Evolutionary conservation across 2,113 vertebrate genomes (phyloP).

Genomic region (Hypocryptadius cinnamomeus): DNA sequence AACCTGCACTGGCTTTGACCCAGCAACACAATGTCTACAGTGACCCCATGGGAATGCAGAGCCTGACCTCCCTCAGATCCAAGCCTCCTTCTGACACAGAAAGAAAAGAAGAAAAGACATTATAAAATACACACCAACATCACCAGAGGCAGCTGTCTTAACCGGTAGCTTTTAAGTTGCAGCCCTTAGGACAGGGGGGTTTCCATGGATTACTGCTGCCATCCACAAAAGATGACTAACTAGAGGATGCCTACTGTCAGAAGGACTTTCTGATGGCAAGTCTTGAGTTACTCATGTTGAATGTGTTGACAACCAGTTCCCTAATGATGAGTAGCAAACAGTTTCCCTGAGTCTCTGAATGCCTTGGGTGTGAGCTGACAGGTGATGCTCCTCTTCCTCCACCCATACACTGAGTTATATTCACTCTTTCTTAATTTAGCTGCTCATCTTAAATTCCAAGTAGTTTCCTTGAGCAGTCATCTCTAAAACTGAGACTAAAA

Average conservation of each 20-base stretch:
- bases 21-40: not conserved
- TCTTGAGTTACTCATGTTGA: not conserved
- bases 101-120: not conserved
- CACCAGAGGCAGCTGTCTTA: not conserved
- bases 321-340: not conserved
- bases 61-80: not conserved
- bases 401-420: not conserved
- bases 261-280: not conserved
- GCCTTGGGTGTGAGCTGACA: not conserved
- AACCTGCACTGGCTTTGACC: not conserved
- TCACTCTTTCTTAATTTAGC: not conserved
- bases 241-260: not conserved
- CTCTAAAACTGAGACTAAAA: not conserved
- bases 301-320: not conserved
- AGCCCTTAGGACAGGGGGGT: not conserved
- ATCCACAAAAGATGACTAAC: not conserved
- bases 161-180: not conserved
- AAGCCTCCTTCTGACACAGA: not conserved
- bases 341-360: not conserved
- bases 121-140: not conserved
- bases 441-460: not conserved
- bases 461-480: not conserved
- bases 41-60: not conserved
- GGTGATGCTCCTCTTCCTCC: not conserved
- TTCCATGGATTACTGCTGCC: not conserved